Conservation (phyloP, 2,888 invertebrate genomes). For the Sclerodermus sp. region DNA sequence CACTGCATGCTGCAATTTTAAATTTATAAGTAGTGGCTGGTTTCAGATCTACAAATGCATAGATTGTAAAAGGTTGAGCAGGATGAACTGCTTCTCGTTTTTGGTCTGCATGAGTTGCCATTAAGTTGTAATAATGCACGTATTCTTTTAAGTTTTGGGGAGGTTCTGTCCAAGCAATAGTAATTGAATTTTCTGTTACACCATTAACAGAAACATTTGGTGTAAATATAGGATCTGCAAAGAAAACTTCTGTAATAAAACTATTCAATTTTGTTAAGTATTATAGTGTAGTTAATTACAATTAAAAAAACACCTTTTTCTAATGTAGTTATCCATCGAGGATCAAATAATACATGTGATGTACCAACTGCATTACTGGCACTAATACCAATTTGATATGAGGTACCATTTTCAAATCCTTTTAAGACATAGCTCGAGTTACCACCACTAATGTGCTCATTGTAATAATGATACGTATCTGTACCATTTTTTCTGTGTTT, state of each 20-base stretch:
- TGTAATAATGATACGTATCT: constrained; percentile 64
- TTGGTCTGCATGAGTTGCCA: constrained; percentile 61
- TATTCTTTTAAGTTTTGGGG: constrained; percentile 67
- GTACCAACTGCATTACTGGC: constrained; percentile 70
- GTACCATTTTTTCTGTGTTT: constrained; percentile 62
- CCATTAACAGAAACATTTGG: constrained; percentile 79
- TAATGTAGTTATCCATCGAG: constrained; percentile 65
- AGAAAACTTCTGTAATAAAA: neutral
- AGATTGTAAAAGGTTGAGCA: constrained; percentile 69
- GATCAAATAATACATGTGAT: constrained; percentile 61
- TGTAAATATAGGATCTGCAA: constrained; percentile 72
- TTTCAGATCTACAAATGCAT: constrained; percentile 76
- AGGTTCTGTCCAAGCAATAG: constrained; percentile 78
- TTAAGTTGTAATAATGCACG: constrained; percentile 75
- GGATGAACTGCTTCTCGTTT: constrained; percentile 65
- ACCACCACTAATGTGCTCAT: constrained; percentile 64
- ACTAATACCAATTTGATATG: constrained; percentile 69
- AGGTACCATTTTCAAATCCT: constrained; percentile 66
- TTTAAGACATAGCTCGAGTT: constrained; percentile 72
- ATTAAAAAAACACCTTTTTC: constrained; percentile 59
- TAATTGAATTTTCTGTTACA: constrained; percentile 71
- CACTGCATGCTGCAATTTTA: constrained; percentile 79
- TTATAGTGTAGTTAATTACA: no score
- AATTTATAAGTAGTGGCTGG: constrained; percentile 82
- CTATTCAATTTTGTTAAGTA: no score